Base-by-base conservation (phyloP, 2,888 invertebrate genomes). In the Napeogenes sylphis region DNA sequence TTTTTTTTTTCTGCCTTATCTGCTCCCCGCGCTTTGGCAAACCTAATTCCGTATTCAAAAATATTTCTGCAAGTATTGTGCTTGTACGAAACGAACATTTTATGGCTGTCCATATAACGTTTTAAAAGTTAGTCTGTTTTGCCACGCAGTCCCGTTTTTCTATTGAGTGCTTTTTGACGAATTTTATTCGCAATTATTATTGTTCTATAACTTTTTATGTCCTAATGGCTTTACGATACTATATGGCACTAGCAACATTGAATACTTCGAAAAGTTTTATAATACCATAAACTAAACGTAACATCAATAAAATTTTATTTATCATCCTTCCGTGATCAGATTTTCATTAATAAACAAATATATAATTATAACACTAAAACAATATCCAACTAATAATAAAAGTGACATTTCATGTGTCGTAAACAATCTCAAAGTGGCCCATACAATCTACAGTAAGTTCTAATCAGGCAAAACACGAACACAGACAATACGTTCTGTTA, bases 11-110 rank as follows among this genome's bases (percentile, higher is more conserved):
- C 42, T 85, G 87, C 89, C 88, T 88, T 90, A 89, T 90, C 89
- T 90, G 88, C 85, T 83, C 85, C 89, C 87, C 88, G 88, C 88
- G 84, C 84, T 85, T 90, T 87, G 88, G 83, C 88, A 85, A 87
- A 90, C 90, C 90, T 90, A 90, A 90, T 90, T 90, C 89, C 83
- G 90, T 90, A 90, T 90, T 90, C 90, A 90, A 90, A 90, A 90
- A 90, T 90, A 90, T 90, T 89, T 90, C 86, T 85, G 86, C 90
- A 84, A 89, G 90, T 90, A 90, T 90, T 90, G 90, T 90, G 83
- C 83, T 87, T 83, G 89, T 85, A 88, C 86, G 83, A 80, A 84
- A 81, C 83, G 82, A 84, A 83, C 87, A 84, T 88, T 90, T 90
- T 90, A 90, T 90, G 83, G 82, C 88, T 81, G 83, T 73, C 85